Conservation (phyloP, 2,797 vertebrate species). For the Siniperca scherzeri region DNA sequence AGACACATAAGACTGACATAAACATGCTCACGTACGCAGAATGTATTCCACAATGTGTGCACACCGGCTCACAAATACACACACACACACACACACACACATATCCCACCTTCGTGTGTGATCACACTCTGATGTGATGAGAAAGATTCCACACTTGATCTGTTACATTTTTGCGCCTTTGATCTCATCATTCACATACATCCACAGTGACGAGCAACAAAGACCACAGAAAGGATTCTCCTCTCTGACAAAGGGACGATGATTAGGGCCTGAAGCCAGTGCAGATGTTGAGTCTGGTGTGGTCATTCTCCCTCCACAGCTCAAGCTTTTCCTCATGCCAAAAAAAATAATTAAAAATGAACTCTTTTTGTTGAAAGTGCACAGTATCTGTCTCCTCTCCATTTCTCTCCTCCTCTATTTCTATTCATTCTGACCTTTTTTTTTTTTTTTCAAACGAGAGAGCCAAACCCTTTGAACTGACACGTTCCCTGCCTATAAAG, state of each 20-base stretch:
- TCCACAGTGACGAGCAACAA: conserved; percentile 44
- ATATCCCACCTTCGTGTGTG: conserved; percentile 43
- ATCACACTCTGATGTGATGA: conserved; percentile 61
- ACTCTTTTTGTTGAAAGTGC: conserved; percentile 65
- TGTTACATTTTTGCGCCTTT: conserved; percentile 74
- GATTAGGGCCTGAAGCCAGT: conserved; percentile 59
- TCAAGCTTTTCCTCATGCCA: conserved; percentile 35
- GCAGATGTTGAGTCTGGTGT: conserved; percentile 30
- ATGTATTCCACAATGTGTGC: conserved; percentile 4
- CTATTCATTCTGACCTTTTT: conserved; percentile 27
- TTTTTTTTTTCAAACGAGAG: conserved; percentile 46
- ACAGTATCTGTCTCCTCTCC: conserved; percentile 53
- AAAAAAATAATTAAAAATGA: conserved; percentile 12
- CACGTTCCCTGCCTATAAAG: conserved; percentile 67
- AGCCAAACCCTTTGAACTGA: conserved; percentile 77
- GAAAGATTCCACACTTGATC: conserved; percentile 67
- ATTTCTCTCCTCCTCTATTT: conserved; percentile 45
- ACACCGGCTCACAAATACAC: neutral
- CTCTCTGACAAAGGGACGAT: conserved; percentile 59
- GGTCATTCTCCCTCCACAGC: conserved; percentile 18
- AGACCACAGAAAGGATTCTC: conserved; percentile 47
- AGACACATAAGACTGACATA: conserved; percentile 18
- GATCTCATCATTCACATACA: conserved; percentile 68
- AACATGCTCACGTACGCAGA: conserved; percentile 4
- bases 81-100: conserved; percentile 6